These are phyloP conservation scores for Xenotilapia caudafasciata DNA, from an alignment of 2,113 vertebrate species.

Conservation along the genomic window DNA sequence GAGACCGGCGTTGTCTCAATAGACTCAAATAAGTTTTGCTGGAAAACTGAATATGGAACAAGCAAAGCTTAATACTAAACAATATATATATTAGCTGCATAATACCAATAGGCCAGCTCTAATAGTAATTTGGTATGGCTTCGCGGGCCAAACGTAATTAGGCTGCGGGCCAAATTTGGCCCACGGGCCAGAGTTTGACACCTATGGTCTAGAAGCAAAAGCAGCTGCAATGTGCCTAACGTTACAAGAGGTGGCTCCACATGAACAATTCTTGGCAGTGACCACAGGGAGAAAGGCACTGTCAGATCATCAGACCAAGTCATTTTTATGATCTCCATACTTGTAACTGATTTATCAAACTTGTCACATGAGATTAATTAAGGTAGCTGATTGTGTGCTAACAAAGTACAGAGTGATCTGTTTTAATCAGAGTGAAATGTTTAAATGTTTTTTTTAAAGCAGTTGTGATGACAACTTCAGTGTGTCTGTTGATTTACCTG, in stretches of 20 bases:
- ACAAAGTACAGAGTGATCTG: not conserved
- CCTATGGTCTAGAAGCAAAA: not conserved
- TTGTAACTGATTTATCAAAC: not conserved
- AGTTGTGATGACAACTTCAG: not conserved
- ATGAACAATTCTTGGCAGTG: not conserved
- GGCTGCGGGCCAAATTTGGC: too few species aligned
- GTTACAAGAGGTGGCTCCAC: conserved; percentile 41
- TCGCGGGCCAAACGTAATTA: too few species aligned
- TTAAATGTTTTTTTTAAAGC: not conserved
- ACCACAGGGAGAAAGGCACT: not conserved
- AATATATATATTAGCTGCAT: too few species aligned
- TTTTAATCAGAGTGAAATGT: not conserved
- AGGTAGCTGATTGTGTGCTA: not conserved
- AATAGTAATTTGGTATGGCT: too few species aligned
- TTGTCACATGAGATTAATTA: not conserved
- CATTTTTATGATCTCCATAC: not conserved
- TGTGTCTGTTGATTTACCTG: not conserved
- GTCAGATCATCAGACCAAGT: not conserved
- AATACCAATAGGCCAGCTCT: too few species aligned
- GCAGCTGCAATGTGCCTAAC: not conserved
- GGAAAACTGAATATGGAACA: too few species aligned
- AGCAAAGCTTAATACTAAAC: too few species aligned
- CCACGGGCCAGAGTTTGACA: too few species aligned
- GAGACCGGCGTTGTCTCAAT: too few species aligned
- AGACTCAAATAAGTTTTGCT: too few species aligned